Evolutionary conservation across 2,888 invertebrate species (phyloP).

Genomic region (Spatulosminthurus flaviceps): DNA sequence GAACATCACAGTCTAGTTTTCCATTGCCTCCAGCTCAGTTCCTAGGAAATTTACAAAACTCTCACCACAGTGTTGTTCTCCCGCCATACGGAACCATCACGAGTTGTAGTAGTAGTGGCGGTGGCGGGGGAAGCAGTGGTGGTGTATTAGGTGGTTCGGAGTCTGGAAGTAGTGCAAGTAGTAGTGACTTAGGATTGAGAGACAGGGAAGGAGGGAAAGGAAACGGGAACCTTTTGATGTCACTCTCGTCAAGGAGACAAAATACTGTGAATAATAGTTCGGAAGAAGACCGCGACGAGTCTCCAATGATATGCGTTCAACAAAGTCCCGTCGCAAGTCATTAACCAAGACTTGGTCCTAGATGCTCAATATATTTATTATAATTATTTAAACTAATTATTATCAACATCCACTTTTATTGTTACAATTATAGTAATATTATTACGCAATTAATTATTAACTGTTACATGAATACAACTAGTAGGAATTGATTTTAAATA

Average conservation of each 20-base stretch:
- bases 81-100: constrained; percentile 53
- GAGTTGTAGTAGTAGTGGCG: constrained; percentile 47
- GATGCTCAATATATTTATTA: constrained; percentile 61
- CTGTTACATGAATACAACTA: background rate
- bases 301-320: constrained; percentile 88
- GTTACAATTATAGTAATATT: background rate
- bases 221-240: constrained; percentile 56
- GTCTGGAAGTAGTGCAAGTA: constrained; percentile 62
- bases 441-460: background rate
- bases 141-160: constrained; percentile 57
- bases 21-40: constrained; percentile 62
- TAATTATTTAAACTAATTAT: constrained; percentile 1
- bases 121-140: constrained; percentile 34
- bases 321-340: constrained; percentile 92
- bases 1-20: constrained; percentile 50
- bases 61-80: constrained; percentile 46
- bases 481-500: too few species aligned
- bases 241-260: constrained; percentile 59
- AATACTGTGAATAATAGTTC: constrained; percentile 61
- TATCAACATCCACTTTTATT: background rate
- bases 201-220: constrained; percentile 53
- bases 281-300: constrained; percentile 71
- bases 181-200: constrained; percentile 60
- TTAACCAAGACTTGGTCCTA: constrained; percentile 67
- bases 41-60: constrained; percentile 54